Evolutionary conservation across 2,113 vertebrate genomes (phyloP).

Genomic region (Cyphomyrus discorhynchus): DNA sequence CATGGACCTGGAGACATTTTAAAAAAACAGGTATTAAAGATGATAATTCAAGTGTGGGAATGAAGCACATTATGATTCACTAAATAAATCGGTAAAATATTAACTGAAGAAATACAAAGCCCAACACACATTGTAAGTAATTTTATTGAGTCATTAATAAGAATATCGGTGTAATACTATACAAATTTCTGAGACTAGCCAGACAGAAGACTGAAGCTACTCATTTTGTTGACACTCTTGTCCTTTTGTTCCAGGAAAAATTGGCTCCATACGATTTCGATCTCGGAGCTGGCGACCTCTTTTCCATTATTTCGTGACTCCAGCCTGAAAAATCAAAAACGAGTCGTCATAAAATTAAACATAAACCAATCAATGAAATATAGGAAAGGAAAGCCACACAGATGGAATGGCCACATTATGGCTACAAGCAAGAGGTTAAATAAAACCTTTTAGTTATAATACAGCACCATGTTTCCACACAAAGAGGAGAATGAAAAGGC

Average conservation of each 20-base stretch:
- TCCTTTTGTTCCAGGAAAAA: constrained; percentile 98
- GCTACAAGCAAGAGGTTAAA: background rate
- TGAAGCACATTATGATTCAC: background rate
- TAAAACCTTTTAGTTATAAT: background rate
- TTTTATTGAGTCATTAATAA: constrained; percentile 15
- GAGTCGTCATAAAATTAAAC: constrained; percentile 43
- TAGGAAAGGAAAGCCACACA: background rate
- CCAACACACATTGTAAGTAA: background rate
- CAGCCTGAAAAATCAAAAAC: constrained; percentile 69
- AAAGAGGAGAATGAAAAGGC: background rate
- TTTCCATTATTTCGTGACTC: constrained; percentile 87
- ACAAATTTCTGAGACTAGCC: constrained; percentile 40
- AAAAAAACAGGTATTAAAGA: background rate
- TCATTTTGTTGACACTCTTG: constrained; percentile 89
- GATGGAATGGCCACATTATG: background rate
- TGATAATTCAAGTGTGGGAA: background rate
- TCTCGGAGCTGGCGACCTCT: constrained; percentile 78
- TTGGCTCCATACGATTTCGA: constrained; percentile 93
- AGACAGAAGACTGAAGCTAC: constrained; percentile 55
- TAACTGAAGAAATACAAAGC: background rate
- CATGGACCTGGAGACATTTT: background rate
- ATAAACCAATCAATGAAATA: background rate
- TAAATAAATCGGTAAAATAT: background rate
- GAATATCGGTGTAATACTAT: background rate
- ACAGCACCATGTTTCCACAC: background rate